Base-by-base conservation (phyloP, 2,888 invertebrate species). In the Drosophila prostipennis region DNA sequence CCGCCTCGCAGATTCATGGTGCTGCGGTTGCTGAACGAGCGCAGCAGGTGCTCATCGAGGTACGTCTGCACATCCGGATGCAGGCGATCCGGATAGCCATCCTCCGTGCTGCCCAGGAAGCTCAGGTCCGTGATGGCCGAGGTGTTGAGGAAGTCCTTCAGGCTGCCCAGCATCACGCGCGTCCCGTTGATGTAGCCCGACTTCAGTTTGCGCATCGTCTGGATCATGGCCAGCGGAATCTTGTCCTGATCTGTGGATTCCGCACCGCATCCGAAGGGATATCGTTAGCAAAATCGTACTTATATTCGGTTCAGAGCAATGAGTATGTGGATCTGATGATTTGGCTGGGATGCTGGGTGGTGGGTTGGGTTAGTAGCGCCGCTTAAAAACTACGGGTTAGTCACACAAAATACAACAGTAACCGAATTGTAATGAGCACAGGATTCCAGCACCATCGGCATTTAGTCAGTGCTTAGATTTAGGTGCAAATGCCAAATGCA, bases 161-260 rank as follows among this genome's bases (percentile, higher is more conserved):
- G 93, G 90, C 96, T 96, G n/a, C 99, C 99, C 68, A 99, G 93
- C 63, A 98, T 97, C 0, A 99, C 99, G 83, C 99, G 94, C 0
- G 99, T 99, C n/a, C 99, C 99, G 90, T 98, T 98, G 57, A 99
- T 98, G 91, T 99, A 99, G 10, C 99, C 99, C 69, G 98, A 98
- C 92, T 98, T 98, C 4, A 99, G 93, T 92, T 99, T 99, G 90
- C 98, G 98, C 95, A 99, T 97, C 1, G 99, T 99, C 2, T 98
- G 98, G 80, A 99, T 96, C 95, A 99, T 97, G 0, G 98, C 97
- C 91, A 97, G 93, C 0, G 98, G 98, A 72, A 98, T 96, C 92
- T 95, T 96, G 67, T 96, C 97, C 92, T 98, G 96, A 93, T 98
- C 98, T 97, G 56, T 55, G 36, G 39, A 42, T 46, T 29, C 46